These are phyloP conservation scores for Tetrax tetrax DNA, from an alignment of 2,113 vertebrate species.

Conservation along the genomic window DNA sequence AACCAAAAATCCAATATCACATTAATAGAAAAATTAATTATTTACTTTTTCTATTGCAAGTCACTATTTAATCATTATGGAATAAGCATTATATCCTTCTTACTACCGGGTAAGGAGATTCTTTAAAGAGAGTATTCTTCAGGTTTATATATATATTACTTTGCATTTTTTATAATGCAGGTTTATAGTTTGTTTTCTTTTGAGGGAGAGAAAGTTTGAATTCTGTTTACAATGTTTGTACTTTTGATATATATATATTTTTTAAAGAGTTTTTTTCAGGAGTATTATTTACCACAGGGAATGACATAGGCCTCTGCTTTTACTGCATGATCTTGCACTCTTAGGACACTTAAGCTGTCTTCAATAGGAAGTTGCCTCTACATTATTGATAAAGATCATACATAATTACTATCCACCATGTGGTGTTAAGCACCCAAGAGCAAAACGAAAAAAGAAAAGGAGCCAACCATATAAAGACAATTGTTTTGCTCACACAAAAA, in stretches of 20 bases:
- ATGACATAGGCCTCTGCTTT: neutral
- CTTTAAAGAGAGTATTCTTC: neutral
- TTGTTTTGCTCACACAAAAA: neutral
- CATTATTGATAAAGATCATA: constrained; percentile 53
- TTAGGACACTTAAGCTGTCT: neutral
- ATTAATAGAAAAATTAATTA: neutral
- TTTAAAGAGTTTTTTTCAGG: neutral
- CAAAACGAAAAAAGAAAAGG: neutral
- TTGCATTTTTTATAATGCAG: neutral
- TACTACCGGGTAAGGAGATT: neutral
- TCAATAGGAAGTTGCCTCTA: constrained; percentile 12
- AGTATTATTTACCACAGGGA: neutral
- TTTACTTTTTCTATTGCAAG: neutral
- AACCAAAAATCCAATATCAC: neutral
- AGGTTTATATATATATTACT: neutral
- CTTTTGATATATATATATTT: neutral
- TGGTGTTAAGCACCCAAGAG: neutral
- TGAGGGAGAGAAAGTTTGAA: neutral
- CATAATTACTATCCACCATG: constrained; percentile 59
- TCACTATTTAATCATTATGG: neutral
- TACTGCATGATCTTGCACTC: neutral
- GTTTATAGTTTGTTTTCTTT: neutral
- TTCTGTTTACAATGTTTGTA: neutral
- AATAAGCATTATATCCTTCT: neutral
- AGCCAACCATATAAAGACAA: neutral